Evolutionary conservation across 1,140 invertebrate genomes (phyloP), one percentile per base, ranked within the genome.

Genomic region (Drosophila aff.): DNA sequence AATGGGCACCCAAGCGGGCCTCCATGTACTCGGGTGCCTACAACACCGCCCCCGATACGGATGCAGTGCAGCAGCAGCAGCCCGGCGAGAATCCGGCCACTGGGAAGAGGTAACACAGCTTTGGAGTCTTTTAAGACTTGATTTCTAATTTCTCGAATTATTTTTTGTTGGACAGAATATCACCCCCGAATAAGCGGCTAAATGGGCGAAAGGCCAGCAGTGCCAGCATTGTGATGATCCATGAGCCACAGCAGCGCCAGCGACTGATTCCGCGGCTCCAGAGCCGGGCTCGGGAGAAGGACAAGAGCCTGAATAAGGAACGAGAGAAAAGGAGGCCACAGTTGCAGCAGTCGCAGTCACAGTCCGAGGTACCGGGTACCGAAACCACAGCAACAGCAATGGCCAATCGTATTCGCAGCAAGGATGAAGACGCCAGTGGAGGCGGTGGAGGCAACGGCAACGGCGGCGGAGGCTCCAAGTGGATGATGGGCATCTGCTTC

Each of bases 21-120:
- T 94, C 94, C 4, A 93, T 93, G 43, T 92, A 93, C 31, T 94
- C 93, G 47, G 93, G 91, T 3, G 87, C 81, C 31, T 93, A 93
- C 55, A 91, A 92, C 33, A 93, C 92, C 4, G 90, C 86, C 11
- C 91, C 86, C 4, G 92, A 92, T 31, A 92, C 91, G 9, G 92
- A 93, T 72, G 82, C 86, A 8, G 49, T 82, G 38, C 75, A 90
- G 49, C 81, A 79, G 18, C 47, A 52, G 49, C 49, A 52, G 28
- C 46, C 67, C 1, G 81, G 65, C 40, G 85, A 90, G 4, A 52
- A 59, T 4, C 58, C 61, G 15, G 26, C 76, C 2, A 40, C 68
- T 1, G 80, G 79, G 18, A 91, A 91, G 62, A 60, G 82, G 91
- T 92, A 67, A 58, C 16, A 28, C 18, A 11, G 0, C 4, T 0